Conservation (phyloP, 1,140 invertebrate species). For the Calycopis cecrops region DNA sequence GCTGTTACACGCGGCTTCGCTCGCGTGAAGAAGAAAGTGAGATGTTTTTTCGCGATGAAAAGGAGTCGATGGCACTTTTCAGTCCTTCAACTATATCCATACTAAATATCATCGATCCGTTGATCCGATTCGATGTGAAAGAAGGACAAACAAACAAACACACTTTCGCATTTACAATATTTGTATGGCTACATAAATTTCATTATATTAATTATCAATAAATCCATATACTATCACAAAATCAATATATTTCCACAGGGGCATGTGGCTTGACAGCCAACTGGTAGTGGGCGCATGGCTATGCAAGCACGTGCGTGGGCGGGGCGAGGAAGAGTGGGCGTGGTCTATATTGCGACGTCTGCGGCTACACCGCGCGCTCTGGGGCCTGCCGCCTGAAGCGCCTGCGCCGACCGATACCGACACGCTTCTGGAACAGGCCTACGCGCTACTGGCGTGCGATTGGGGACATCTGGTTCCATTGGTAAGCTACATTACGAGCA, state of each 20-base stretch:
- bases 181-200: no score
- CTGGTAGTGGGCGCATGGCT: slow-evolving; percentile 39
- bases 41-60: no score
- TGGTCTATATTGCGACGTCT: slow-evolving; percentile 38
- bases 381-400: slow-evolving; percentile 31
- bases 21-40: no score
- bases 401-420: slow-evolving; percentile 25
- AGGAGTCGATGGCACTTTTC: no score
- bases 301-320: slow-evolving; percentile 22
- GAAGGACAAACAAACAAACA: no score
- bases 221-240: no score
- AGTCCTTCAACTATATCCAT: no score
- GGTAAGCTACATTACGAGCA: slow-evolving; percentile 30
- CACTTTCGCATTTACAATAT: no score
- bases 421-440: slow-evolving; percentile 24
- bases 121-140: no score
- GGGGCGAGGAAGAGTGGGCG: slow-evolving; percentile 35
- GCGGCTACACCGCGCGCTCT: slow-evolving; percentile 36
- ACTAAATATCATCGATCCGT: no score
- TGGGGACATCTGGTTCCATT: slow-evolving; percentile 58
- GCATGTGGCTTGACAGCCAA: slow-evolving; percentile 40
- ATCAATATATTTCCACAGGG: slow-evolving; percentile 27
- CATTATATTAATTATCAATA: no score
- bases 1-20: no score
- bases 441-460: slow-evolving; percentile 36